Conservation (phyloP, 2,888 invertebrate genomes). For the Chloroclysta siterata region DNA sequence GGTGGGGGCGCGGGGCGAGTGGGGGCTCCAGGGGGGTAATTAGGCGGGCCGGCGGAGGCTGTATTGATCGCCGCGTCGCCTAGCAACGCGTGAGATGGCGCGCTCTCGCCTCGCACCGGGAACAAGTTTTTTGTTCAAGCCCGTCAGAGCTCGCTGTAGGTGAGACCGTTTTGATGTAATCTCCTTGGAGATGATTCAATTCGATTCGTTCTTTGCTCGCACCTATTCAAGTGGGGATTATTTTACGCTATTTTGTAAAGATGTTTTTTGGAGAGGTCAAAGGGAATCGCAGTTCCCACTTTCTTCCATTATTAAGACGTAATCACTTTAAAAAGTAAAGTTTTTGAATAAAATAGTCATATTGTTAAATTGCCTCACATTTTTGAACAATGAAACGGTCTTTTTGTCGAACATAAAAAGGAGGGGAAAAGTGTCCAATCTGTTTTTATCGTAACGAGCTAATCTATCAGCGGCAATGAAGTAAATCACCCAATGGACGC, state of each 20-base stretch:
- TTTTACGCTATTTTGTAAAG: conserved; percentile 29
- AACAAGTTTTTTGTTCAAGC: conserved; percentile 73
- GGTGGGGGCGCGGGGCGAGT: conserved; percentile 44
- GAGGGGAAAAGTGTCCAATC: background rate
- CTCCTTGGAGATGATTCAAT: conserved; percentile 76
- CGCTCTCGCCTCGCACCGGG: conserved; percentile 70
- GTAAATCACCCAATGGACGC: conserved; percentile 19
- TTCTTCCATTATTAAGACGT: background rate
- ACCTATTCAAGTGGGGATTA: conserved; percentile 49
- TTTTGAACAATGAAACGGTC: background rate
- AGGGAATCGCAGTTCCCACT: background rate
- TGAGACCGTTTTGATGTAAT: conserved; percentile 81
- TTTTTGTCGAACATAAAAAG: background rate
- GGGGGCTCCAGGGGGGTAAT: conserved; percentile 66
- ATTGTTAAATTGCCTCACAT: background rate
- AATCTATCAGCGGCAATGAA: conserved; percentile 6
- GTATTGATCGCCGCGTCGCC: conserved; percentile 82
- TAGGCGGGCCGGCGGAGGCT: conserved; percentile 85
- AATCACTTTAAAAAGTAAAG: background rate
- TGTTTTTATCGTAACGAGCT: background rate
- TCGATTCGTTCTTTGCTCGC: conserved; percentile 61
- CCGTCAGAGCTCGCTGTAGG: conserved; percentile 63
- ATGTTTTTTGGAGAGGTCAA: conserved; percentile 16
- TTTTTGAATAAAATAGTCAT: background rate
- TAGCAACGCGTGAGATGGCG: conserved; percentile 83